Evolutionary conservation across 1,140 invertebrate species (phyloP), one percentile per base, ranked within the genome.

Genomic region (Caerostris extrusa): DNA sequence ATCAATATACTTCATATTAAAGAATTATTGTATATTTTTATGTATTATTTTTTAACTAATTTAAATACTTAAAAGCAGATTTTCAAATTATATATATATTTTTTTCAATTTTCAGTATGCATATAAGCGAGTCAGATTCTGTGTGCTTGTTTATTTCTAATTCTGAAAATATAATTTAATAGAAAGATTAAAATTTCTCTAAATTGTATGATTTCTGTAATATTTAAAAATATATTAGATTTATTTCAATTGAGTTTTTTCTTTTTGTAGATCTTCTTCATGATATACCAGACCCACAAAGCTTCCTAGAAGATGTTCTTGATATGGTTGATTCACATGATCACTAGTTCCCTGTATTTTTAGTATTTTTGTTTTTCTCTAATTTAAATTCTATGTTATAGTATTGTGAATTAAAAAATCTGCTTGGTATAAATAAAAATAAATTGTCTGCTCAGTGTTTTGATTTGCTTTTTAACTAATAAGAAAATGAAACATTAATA

Each of bases 251-350:
- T 17, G 12, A 3, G 12, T 89, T 57, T 83, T n/a, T 81, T 64
- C 64, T 71, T 94, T 83, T 91, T 94, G 83, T 95, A 97, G 97
- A 97, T 95, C 96, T 97, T 93, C 95, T 97, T 94, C 97, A 96
- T 95, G 97, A 97, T 94, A 96, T 97, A 94, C 95, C 96, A 53
- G 96, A 97, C 95, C 97, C 97, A 67, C 96, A 96, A 93, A 96
- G 96, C 90, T 97, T 97, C 95, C 96, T 97, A 95, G 96, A 95
- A 53, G 96, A 97, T 77, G 89, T 96, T 2, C 82, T 96, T 12
- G 93, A 55, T 67, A 58, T 71, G n/a, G 67, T 93, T 61, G 92
- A 93, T 81, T 50, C 82, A n/a, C 91, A 58, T 87, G 83, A 93
- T n/a, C 82, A 67, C 17, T 83, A 19, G 8, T 91, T 57, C 50